These are phyloP conservation scores for Vanacampus margaritifer DNA, from an alignment of 2,113 vertebrate species.

Conservation along the genomic window DNA sequence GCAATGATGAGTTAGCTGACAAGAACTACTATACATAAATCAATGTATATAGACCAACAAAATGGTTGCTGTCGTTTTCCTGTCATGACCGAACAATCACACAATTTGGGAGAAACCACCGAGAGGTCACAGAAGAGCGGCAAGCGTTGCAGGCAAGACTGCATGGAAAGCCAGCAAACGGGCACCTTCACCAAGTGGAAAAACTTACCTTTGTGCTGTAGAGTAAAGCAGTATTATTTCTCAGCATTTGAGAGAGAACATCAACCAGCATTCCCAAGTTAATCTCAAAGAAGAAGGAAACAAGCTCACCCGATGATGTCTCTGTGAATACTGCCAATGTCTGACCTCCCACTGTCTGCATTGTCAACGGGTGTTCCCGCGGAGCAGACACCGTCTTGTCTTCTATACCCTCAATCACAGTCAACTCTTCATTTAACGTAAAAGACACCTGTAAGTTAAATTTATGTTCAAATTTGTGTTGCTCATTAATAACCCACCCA, in stretches of 20 bases:
- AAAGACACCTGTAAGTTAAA: conserved; percentile 83
- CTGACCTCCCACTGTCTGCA: conserved; percentile 95
- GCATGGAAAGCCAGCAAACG: conserved; percentile 23
- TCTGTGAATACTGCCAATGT: conserved; percentile 93
- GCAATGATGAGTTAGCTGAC: not conserved
- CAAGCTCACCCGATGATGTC: conserved; percentile 80
- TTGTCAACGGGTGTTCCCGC: conserved; percentile 90
- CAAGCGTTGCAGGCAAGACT: conserved; percentile 27
- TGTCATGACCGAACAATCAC: conserved; percentile 22
- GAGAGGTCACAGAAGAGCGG: conserved; percentile 14
- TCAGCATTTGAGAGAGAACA: not conserved
- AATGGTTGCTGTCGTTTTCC: not conserved
- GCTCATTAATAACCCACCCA: not conserved
- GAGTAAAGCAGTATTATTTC: conserved; percentile 3
- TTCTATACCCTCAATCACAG: conserved; percentile 81
- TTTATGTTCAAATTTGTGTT: not conserved
- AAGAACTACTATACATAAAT: not conserved
- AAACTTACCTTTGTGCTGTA: conserved; percentile 43
- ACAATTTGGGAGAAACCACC: conserved; percentile 34
- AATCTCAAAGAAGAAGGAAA: not conserved
- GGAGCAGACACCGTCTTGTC: conserved; percentile 87
- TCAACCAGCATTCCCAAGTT: not conserved
- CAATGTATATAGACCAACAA: not conserved
- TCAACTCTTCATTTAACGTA: conserved; percentile 94
- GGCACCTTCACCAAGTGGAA: conserved; percentile 1